Evolutionary conservation across 2,797 vertebrate species (phyloP).

Genomic region (Gymnocypris eckloni): DNA sequence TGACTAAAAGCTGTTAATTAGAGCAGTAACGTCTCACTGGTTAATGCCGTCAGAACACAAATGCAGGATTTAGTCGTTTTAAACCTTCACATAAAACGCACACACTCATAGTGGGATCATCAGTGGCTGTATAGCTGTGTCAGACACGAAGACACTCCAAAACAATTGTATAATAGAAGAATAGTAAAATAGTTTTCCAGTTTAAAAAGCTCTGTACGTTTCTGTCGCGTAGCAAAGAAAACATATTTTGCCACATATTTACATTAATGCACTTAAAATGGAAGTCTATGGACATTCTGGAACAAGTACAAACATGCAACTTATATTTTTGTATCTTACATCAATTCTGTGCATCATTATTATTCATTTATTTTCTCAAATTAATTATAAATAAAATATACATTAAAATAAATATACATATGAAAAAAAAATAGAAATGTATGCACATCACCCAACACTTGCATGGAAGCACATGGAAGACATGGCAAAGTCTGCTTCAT

Average conservation of each 20-base stretch:
- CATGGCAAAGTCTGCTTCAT: background rate
- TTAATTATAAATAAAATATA: background rate
- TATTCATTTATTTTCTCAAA: no score
- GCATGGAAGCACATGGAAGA: background rate
- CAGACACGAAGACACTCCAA: background rate
- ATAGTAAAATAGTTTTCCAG: no score
- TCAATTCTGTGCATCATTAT: background rate
- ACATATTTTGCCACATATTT: background rate
- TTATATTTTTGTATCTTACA: background rate
- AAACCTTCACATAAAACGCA: background rate
- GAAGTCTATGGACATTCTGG: background rate
- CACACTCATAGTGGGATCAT: background rate
- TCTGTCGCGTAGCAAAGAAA: background rate
- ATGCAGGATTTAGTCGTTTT: background rate
- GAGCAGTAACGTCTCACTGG: constrained; percentile 61
- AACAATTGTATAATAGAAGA: background rate
- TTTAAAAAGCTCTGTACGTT: background rate
- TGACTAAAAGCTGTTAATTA: constrained; percentile 74
- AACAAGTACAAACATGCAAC: background rate
- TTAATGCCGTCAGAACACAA: constrained; percentile 16
- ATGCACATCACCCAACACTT: no score
- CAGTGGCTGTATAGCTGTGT: background rate
- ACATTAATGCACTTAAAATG: background rate
- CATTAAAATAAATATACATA: background rate
- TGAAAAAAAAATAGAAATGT: no score